Evolutionary conservation across 2,888 invertebrate genomes (phyloP).

Genomic region (Petrolisthes manimaculis): DNA sequence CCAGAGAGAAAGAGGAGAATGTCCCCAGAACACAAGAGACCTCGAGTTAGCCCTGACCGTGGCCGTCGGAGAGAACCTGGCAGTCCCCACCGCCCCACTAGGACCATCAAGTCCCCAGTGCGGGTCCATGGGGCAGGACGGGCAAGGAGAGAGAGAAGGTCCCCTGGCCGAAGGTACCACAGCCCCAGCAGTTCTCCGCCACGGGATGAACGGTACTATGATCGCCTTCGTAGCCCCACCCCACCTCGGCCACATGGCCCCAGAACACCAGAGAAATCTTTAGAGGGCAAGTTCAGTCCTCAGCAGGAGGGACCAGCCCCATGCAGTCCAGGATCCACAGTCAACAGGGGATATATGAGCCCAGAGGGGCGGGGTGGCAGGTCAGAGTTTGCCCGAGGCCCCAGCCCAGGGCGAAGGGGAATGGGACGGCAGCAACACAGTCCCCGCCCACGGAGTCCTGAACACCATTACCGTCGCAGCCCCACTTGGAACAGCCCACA

Average conservation of each 20-base stretch:
- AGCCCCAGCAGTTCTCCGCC: constrained; percentile 25
- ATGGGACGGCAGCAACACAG: neutral
- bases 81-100: neutral
- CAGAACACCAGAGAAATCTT: constrained; percentile 46
- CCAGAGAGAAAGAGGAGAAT: constrained; percentile 44
- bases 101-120: constrained; percentile 31
- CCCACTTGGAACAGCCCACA: constrained; percentile 41
- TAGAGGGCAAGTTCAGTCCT: neutral
- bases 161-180: constrained; percentile 37
- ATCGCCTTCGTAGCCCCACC: neutral
- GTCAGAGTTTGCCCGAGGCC: constrained; percentile 14
- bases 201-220: constrained; percentile 27
- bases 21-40: constrained; percentile 40
- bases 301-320: neutral
- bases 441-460: constrained; percentile 11
- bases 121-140: neutral
- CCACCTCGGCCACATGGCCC: constrained; percentile 33
- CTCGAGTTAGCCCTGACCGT: constrained; percentile 31
- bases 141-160: constrained; percentile 26
- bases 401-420: constrained; percentile 29
- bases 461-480: neutral
- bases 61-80: constrained; percentile 16
- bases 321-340: constrained; percentile 18
- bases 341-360: constrained; percentile 23
- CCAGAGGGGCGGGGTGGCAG: constrained; percentile 30